Evolutionary conservation across 2,797 vertebrate genomes (phyloP), one percentile per base, ranked within the genome.

Genomic region (Lophius americanus): DNA sequence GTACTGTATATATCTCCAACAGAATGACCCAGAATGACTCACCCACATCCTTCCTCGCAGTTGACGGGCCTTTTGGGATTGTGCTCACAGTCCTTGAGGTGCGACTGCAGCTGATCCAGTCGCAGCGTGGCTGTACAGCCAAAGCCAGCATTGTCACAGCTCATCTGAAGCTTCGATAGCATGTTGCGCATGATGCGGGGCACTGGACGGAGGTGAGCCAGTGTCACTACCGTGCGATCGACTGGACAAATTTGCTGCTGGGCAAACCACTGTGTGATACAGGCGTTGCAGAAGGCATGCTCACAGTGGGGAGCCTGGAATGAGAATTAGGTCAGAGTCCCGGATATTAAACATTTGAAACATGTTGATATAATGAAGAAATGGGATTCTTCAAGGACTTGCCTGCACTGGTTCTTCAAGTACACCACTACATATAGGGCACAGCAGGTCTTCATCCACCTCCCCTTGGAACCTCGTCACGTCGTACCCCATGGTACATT

Each of bases 131-230:
- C 97, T 1, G 93, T 95, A 71, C 98, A 99, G 90, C 98, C 97
- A 46, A 98, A 99, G 6, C 93, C 93, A 0, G 96, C 95, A 77
- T 99, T 99, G 91, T 99, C 98, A 9, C 98, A 99, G 61, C 92
- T 95, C 84, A 99, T 98, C 91, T 98, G 97, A 61, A 99, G 94
- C 89, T 99, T 99, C 49, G 97, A 99, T 55, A 99, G 94, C 98
- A 99, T 99, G 89, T 99, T 99, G 60, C 98, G 95, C 98, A 99
- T 99, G 94, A 99, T 99, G 75, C 98, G 96, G 48, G 98, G 98
- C 52, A 99, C 98, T 0, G 98, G 98, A 50, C 97, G 95, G 57
- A 99, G 95, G 92, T 99, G 98, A 50, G 98, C 98, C 0, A 98
- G 95, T 0, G 98, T 99, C 91, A 99, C 97, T 33, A 99, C 97